A percentile compares a stretch with the other conserved stretches of the same genome.
Conservation (phyloP, 1,140 invertebrate species). For the Homarus americanus region DNA sequence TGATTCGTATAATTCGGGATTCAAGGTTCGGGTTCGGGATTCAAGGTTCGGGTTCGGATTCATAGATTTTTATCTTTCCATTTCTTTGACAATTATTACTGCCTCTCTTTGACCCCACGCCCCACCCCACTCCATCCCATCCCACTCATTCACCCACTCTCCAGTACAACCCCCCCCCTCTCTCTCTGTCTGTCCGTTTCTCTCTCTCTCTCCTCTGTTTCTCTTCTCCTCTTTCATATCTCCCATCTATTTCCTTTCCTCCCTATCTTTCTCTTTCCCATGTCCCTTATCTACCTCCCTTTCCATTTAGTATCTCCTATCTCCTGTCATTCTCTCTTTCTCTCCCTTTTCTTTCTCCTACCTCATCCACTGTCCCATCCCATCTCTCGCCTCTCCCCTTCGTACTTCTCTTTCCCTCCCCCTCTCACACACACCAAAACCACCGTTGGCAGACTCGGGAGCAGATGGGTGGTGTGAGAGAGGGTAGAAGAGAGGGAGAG, state of each 20-base stretch:
- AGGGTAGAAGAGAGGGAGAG: neutral
- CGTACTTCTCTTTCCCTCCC: neutral
- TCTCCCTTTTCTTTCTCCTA: too few species aligned
- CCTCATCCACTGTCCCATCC: neutral
- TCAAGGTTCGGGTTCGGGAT: too few species aligned
- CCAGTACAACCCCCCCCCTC: neutral
- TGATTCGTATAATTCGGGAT: too few species aligned
- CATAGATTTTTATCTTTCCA: too few species aligned
- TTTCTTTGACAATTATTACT: neutral
- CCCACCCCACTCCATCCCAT: too few species aligned
- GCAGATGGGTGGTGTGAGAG: neutral
- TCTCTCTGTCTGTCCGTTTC: neutral
- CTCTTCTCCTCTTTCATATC: neutral
- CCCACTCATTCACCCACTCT: neutral
- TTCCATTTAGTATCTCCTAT: too few species aligned
- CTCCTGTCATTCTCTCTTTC: too few species aligned
- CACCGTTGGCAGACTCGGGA: too few species aligned
- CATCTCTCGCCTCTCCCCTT: neutral
- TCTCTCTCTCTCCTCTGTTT: neutral
- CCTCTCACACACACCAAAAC: too few species aligned
- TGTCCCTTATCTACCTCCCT: too few species aligned
- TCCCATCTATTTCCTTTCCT: neutral
- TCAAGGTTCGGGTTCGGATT: too few species aligned
- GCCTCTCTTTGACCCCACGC: neutral
- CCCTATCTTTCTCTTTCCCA: neutral